phyloP scores from a whole-genome alignment of 2,797 vertebrate genomes.

The Myotis planiceps region DNA sequence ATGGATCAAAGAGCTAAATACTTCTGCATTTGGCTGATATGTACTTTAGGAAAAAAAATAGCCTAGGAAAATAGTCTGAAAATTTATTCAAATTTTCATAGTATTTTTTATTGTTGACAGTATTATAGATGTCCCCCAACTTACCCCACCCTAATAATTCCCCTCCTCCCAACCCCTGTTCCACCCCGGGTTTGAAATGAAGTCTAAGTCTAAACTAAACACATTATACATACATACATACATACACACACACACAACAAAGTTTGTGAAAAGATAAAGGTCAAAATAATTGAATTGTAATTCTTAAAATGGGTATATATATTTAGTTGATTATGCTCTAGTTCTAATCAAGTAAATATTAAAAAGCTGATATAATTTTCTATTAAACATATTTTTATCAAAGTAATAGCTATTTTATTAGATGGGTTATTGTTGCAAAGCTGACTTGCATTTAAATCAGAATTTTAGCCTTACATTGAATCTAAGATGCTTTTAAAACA shows the following conservation, averaged over 20 bases:
- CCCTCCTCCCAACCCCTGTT: not conserved
- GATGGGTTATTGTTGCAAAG: not conserved
- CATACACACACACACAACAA: not conserved
- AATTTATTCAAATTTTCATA: not conserved
- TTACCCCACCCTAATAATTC: not conserved
- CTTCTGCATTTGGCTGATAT: not conserved
- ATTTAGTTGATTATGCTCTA: not conserved
- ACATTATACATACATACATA: not conserved
- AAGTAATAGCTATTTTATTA: not conserved
- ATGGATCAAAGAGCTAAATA: not conserved
- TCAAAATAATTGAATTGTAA: not conserved
- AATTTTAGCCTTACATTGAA: not conserved
- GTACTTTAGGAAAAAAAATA: not conserved
- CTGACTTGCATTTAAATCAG: not conserved
- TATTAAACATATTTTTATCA: not conserved
- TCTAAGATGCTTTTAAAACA: not conserved
- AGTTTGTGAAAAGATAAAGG: not conserved
- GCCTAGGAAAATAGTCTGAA: not conserved
- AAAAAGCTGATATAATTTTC: not conserved
- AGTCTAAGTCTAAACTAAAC: not conserved
- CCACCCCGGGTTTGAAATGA: not conserved
- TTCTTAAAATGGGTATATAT: not conserved
- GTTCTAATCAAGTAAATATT: not conserved
- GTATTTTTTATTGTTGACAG: not conserved
- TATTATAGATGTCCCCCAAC: not conserved